A percentile compares a stretch with the other conserved stretches of the same genome.
Conservation (phyloP, 1,140 invertebrate genomes). For the Drosophila erecta region DNA sequence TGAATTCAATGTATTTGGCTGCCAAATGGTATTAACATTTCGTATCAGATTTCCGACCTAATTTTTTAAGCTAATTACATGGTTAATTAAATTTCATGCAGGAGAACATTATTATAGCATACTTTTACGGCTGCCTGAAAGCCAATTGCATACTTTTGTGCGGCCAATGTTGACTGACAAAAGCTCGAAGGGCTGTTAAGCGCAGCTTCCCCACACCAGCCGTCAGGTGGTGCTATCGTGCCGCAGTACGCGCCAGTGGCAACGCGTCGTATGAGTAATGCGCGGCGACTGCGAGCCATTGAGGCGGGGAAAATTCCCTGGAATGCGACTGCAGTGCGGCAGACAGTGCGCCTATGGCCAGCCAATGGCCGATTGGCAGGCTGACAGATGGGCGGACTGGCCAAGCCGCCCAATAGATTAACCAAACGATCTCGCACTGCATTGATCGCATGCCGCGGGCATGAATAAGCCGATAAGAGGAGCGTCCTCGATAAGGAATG, state of each 20-base stretch:
- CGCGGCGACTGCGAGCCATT: not conserved
- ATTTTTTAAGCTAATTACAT: no score
- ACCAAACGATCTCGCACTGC: not conserved
- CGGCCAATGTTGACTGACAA: not conserved
- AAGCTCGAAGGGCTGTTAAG: not conserved
- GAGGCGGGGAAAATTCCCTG: not conserved
- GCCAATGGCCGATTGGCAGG: constrained; percentile 10
- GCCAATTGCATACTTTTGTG: not conserved
- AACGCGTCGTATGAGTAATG: constrained; percentile 59
- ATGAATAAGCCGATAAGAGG: constrained; percentile 55
- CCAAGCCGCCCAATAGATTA: not conserved
- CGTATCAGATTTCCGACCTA: no score
- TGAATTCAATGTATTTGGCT: no score
- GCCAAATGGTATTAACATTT: no score
- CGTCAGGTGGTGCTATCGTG: constrained; percentile 4
- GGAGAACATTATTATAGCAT: not conserved
- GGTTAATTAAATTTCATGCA: not conserved
- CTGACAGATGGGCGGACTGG: no score
- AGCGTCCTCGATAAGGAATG: constrained; percentile 18
- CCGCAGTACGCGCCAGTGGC: not conserved
- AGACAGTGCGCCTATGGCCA: constrained; percentile 7
- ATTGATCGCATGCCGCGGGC: constrained; percentile 27
- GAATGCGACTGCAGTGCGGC: not conserved
- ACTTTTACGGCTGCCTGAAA: not conserved
- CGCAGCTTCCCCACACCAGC: not conserved